Base-by-base conservation (phyloP, 2,797 vertebrate genomes). In the Phoebastria nigripes region DNA sequence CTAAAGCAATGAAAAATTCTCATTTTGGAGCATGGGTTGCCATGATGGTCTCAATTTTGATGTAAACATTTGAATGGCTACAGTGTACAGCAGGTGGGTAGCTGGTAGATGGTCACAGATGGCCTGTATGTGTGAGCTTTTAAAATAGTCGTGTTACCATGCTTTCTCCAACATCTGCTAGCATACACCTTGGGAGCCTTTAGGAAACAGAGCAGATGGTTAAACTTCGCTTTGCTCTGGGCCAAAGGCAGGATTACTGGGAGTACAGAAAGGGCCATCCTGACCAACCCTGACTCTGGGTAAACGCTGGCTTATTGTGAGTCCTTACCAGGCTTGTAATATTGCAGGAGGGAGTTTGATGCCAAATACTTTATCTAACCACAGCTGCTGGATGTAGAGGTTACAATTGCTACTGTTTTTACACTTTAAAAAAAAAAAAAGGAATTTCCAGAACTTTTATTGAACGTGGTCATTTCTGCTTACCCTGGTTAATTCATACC, bases 131-230 rank as follows among this genome's bases (percentile, higher is more conserved):
- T 24, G n/a, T 6, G 20, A 65, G 49, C 67, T 47, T 52, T 71
- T 22, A 15, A 69, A 61, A 18, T 2, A 22, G 35, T 24, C 10
- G 1, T 0, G 0, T 44, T 17, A 16, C 46, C n/a, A 1, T 41
- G 56, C 8, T 62, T 74, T 74, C 49, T 33, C n/a, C 59, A 62
- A 16, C 44, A 14, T 49, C 56, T 90, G 63, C 47, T 82, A 16
- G 9, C 31, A 1, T 0, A 6, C 52, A 42, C 79, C 85, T 67
- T 3, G 62, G 58, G 85, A 88, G 59, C 55, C 74, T 85, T 77
- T 3, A 18, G 70, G 54, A 71, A 49, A 10, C 21, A 58, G 29
- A 82, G 66, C 81, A 92, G 62, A 31, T 20, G n/a, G 59, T 37
- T 80, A 4, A 47, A 31, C 41, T 77, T 70, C 0, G 20, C 82